Evolutionary conservation across 2,797 vertebrate genomes (phyloP).

Genomic region (Lepus townsendii): DNA sequence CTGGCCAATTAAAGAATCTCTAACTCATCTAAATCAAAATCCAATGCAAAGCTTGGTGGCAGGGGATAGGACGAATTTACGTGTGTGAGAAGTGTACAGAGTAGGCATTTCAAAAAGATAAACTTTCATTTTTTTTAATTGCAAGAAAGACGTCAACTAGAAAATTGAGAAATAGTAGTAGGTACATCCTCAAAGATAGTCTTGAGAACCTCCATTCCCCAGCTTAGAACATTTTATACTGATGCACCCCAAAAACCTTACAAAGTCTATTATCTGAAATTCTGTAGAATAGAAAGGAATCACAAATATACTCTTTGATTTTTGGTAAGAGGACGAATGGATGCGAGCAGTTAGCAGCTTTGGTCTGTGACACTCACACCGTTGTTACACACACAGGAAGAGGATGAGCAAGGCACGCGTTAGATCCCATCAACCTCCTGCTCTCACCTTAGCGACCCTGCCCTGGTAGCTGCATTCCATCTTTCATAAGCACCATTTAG

Average conservation of each 20-base stretch:
- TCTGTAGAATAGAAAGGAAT: not conserved
- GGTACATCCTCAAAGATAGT: not conserved
- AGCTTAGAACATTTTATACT: not conserved
- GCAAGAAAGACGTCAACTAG: not conserved
- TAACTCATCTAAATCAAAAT: not conserved
- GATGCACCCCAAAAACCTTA: not conserved
- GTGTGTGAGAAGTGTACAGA: accelerated
- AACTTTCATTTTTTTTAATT: not conserved
- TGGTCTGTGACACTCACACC: not conserved
- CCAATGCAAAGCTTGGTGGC: not conserved
- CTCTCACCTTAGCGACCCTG: not conserved
- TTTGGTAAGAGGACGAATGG: not conserved
- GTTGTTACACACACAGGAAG: not conserved
- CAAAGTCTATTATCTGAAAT: not conserved
- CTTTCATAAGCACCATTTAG: not conserved
- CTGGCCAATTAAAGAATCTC: not conserved
- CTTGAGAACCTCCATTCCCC: not conserved
- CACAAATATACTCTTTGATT: not conserved
- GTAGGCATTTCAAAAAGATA: not conserved
- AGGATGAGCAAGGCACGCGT: not conserved
- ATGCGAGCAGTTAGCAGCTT: not conserved
- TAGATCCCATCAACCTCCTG: not conserved
- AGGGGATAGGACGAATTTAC: not conserved
- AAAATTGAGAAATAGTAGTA: not conserved
- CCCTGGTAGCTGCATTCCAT: not conserved